phyloP scores from a whole-genome alignment of 2,113 vertebrate genomes.

The Ciconia stormi region DNA sequence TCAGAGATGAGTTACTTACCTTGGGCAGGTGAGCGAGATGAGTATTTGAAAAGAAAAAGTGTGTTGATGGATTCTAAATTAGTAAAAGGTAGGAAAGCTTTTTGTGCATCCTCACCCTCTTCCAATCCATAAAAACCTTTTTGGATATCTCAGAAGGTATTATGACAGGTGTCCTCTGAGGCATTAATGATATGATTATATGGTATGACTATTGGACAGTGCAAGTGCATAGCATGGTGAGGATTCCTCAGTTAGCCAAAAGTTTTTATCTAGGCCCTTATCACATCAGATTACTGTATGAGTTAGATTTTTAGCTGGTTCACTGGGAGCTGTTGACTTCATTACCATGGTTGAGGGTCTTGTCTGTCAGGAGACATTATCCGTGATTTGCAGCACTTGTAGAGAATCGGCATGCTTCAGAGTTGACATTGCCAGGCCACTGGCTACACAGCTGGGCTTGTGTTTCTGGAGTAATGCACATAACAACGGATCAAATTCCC shows the following conservation, averaged over 20 bases:
- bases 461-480: not conserved
- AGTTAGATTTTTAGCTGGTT: not conserved
- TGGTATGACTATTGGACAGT: fast-evolving
- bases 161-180: not conserved
- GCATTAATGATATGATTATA: not conserved
- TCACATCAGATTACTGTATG: not conserved
- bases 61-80: not conserved
- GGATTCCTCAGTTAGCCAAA: not conserved
- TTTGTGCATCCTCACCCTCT: not conserved
- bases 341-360: fast-evolving
- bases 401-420: not conserved
- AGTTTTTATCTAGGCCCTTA: not conserved
- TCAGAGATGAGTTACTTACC: not conserved
- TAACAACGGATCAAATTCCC: not conserved
- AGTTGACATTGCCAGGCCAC: not conserved
- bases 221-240: not conserved
- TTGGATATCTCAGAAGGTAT: not conserved
- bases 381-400: not conserved
- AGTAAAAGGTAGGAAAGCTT: not conserved
- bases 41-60: not conserved
- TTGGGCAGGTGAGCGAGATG: not conserved
- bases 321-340: not conserved
- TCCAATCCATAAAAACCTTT: not conserved
- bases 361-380: not conserved
- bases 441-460: not conserved